Percentiles rank a stretch among this genome's conserved stretches.
Conservation (phyloP, 2,888 invertebrate genomes). For the Apodemia mormo region DNA sequence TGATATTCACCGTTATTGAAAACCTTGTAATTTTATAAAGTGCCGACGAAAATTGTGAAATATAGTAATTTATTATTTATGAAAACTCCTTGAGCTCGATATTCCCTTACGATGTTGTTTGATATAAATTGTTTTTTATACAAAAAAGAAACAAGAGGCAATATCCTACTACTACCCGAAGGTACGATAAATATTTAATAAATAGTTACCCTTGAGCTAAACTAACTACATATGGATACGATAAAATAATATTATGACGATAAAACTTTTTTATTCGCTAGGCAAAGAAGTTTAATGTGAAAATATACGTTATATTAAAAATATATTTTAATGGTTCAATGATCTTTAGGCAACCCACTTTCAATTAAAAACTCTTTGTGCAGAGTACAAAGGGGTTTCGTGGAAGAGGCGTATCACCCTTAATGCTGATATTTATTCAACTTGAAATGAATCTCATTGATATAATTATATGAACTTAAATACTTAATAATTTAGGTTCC, state of each 20-base stretch:
- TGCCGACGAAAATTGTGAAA: conserved; percentile 12
- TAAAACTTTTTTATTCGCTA: background rate
- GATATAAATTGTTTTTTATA: conserved; percentile 2
- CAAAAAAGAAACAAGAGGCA: background rate
- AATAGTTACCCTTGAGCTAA: background rate
- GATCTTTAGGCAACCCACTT: conserved; percentile 11
- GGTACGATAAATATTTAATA: conserved; percentile 13
- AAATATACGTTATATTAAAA: conserved; percentile 2
- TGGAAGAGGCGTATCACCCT: background rate
- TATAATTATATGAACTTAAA: background rate
- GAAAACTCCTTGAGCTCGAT: conserved; percentile 8
- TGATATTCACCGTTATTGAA: conserved; percentile 6
- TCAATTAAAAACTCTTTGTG: conserved; percentile 15
- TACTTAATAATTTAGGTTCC: background rate
- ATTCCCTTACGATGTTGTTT: conserved; percentile 1
- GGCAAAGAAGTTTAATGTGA: background rate
- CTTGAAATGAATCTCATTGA: conserved; percentile 12
- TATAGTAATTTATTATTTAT: conserved; percentile 15
- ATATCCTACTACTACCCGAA: background rate
- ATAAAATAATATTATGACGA: background rate
- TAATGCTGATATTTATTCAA: conserved; percentile 10
- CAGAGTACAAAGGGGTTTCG: conserved; percentile 8
- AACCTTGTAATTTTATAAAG: conserved; percentile 8
- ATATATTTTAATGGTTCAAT: conserved; percentile 8
- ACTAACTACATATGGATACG: background rate